These are phyloP conservation scores for Melangyna quadrimaculata DNA, from an alignment of 2,888 invertebrate genomes.

Conservation along the genomic window DNA sequence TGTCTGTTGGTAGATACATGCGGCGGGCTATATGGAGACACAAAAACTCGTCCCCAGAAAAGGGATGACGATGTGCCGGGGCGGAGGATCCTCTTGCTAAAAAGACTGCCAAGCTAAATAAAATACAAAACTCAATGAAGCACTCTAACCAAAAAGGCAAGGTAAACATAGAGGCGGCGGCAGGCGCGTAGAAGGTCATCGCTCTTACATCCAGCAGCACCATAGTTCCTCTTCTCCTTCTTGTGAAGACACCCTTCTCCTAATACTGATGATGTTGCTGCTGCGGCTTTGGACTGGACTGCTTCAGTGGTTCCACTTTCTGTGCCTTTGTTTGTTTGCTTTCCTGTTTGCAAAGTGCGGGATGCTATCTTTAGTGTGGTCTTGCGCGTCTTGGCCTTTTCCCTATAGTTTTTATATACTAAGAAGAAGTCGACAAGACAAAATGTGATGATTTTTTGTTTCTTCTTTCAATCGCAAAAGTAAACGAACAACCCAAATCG, in stretches of 20 bases:
- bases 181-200: conserved; percentile 69
- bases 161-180: conserved; percentile 63
- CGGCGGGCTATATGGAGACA: conserved; percentile 44
- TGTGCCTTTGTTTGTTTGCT: conserved; percentile 47
- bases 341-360: conserved; percentile 59
- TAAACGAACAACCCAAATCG: conserved; percentile 3
- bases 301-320: conserved; percentile 20
- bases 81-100: conserved; percentile 40
- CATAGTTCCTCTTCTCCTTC: conserved; percentile 4
- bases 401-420: too few relatives aligned
- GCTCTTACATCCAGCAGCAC: conserved; percentile 38
- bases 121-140: conserved; percentile 58
- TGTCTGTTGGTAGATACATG: conserved; percentile 24
- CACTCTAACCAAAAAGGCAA: conserved; percentile 61
- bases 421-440: neutral
- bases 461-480: neutral
- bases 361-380: conserved; percentile 65
- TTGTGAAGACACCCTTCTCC: neutral
- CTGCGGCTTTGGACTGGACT: conserved; percentile 1
- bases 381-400: conserved; percentile 27
- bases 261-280: neutral
- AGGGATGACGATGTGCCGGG: conserved; percentile 27
- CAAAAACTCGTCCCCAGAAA: conserved; percentile 53
- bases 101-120: conserved; percentile 52
- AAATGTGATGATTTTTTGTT: conserved; percentile 37